Conservation (phyloP, 1,140 invertebrate genomes). For the Lineus longissimus region DNA sequence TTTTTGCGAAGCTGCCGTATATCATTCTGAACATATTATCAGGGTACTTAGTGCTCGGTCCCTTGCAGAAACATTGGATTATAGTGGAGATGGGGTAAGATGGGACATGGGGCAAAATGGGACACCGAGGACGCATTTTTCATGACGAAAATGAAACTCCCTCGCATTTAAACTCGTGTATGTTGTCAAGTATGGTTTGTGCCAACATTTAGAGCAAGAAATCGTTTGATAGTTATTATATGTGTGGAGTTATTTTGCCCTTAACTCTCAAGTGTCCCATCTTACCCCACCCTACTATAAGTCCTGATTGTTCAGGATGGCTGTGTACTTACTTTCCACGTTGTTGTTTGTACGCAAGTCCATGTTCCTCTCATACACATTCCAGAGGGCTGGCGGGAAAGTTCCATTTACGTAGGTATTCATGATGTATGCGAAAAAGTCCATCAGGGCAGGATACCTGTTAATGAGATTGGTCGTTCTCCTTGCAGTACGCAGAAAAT, state of each 20-base stretch:
- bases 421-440: slow-evolving; percentile 2
- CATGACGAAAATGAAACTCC: too few species aligned
- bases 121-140: too few species aligned
- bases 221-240: neutral
- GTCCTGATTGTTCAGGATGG: neutral
- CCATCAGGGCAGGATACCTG: slow-evolving; percentile 7
- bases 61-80: too few species aligned
- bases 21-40: too few species aligned
- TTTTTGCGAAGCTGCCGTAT: too few species aligned
- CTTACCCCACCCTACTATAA: neutral
- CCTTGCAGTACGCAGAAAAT: neutral
- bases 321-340: slow-evolving; percentile 14
- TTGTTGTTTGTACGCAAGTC: slow-evolving; percentile 16
- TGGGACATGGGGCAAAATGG: too few species aligned
- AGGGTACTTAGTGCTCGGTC: too few species aligned
- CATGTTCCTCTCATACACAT: slow-evolving; percentile 14
- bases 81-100: too few species aligned
- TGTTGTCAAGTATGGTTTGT: neutral
- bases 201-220: neutral
- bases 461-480: neutral
- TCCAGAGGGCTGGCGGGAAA: slow-evolving; percentile 11
- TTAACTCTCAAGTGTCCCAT: neutral
- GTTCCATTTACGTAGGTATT: slow-evolving; percentile 8
- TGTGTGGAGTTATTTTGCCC: neutral
- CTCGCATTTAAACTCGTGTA: neutral